Conservation (phyloP, 2,888 invertebrate genomes). For the Aspidiotus rigidus region DNA sequence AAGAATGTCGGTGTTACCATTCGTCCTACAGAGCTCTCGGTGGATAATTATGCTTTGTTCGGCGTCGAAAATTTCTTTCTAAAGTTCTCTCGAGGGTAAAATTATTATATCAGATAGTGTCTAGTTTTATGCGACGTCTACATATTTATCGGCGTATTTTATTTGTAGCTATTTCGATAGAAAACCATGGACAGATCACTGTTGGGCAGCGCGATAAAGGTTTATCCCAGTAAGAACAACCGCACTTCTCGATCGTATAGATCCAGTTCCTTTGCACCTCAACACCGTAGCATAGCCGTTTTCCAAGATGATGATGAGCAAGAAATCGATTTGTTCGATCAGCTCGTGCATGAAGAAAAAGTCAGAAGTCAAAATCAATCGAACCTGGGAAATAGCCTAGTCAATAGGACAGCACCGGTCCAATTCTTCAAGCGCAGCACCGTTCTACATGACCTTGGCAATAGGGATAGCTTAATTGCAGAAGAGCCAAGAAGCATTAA, state of each 20-base stretch:
- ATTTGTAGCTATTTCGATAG: conserved; percentile 46
- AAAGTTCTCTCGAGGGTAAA: too few species aligned
- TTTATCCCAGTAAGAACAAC: conserved; percentile 14
- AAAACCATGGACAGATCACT: conserved; percentile 16
- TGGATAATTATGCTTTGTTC: too few species aligned
- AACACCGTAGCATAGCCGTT: not conserved
- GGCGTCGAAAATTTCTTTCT: too few species aligned
- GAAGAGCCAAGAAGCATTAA: too few species aligned
- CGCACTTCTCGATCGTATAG: conserved; percentile 4
- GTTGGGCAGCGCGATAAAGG: conserved; percentile 15
- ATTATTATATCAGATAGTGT: too few species aligned
- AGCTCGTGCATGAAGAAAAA: conserved; percentile 16
- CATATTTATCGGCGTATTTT: conserved; percentile 63
- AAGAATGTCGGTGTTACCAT: too few species aligned
- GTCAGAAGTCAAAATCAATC: not conserved
- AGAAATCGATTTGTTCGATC: conserved; percentile 9
- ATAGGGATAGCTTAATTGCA: too few species aligned
- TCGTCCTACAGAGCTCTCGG: too few species aligned
- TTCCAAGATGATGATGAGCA: conserved; percentile 12
- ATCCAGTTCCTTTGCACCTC: not conserved
- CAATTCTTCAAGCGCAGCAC: not conserved
- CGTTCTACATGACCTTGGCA: too few species aligned
- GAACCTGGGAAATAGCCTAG: not conserved
- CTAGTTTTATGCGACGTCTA: too few species aligned
- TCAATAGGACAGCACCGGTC: not conserved